These are phyloP conservation scores for Andrena chrysosceles DNA, from an alignment of 2,888 invertebrate genomes.

Conservation along the genomic window DNA sequence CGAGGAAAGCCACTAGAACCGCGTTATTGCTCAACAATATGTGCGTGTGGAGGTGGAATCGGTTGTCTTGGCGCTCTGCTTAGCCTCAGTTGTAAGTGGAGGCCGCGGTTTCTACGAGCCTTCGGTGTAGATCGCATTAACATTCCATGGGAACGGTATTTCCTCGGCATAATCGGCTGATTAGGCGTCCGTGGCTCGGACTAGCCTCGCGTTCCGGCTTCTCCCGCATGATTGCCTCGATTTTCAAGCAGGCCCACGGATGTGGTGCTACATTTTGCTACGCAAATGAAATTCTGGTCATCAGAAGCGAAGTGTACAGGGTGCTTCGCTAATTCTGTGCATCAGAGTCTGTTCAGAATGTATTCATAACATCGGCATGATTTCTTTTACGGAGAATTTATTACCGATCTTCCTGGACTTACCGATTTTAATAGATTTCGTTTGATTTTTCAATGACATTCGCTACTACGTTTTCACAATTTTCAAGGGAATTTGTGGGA, in stretches of 20 bases:
- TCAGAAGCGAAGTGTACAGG: slow-evolving; percentile 1
- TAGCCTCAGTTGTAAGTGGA: slow-evolving; percentile 44
- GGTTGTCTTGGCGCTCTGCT: slow-evolving; percentile 46
- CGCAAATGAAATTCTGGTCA: slow-evolving; percentile 37
- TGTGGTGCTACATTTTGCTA: slow-evolving; percentile 42
- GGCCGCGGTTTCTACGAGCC: slow-evolving; percentile 55
- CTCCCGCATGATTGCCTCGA: slow-evolving; percentile 65
- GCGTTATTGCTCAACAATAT: slow-evolving; percentile 78
- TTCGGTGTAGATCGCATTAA: slow-evolving; percentile 80
- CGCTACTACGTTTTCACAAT: too few species aligned
- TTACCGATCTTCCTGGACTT: not conserved
- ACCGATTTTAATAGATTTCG: too few species aligned
- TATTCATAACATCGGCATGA: not conserved
- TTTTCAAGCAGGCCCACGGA: slow-evolving; percentile 55
- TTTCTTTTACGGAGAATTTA: not conserved
- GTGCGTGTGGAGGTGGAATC: slow-evolving; percentile 71
- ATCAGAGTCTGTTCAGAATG: not conserved
- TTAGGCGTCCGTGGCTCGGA: slow-evolving; percentile 71
- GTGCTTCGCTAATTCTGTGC: not conserved
- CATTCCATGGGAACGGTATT: slow-evolving; percentile 84
- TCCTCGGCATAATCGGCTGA: slow-evolving; percentile 79
- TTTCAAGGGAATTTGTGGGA: too few species aligned
- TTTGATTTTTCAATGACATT: too few species aligned
- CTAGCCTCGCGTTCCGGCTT: slow-evolving; percentile 64
- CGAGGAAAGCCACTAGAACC: slow-evolving; percentile 53